phyloP scores from a whole-genome alignment of 2,113 vertebrate species.

The Barbus barbus region DNA sequence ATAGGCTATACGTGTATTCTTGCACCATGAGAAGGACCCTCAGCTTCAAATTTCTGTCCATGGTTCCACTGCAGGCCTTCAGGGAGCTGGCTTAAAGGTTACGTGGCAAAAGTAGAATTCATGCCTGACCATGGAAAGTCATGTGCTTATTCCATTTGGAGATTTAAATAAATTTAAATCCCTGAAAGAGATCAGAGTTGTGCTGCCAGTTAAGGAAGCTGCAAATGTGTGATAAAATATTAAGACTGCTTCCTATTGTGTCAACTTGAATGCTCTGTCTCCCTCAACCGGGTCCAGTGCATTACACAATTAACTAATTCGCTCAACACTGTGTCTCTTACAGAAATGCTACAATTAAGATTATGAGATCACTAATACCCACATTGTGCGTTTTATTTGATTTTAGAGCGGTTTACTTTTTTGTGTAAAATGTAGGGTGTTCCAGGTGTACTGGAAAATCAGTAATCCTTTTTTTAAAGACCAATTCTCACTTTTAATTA shows the following conservation, averaged over 20 bases:
- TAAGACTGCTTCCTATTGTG: slow-evolving; percentile 41
- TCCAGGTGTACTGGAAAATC: background rate
- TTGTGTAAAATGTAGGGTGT: background rate
- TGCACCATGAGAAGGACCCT: background rate
- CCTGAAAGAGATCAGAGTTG: slow-evolving; percentile 4
- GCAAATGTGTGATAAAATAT: slow-evolving; percentile 53
- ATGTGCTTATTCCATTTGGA: background rate
- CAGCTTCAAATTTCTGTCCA: background rate
- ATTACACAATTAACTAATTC: background rate
- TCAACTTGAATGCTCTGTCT: slow-evolving; percentile 14
- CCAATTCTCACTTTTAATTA: too few relatives aligned
- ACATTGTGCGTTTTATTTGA: background rate
- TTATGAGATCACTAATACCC: background rate
- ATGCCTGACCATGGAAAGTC: background rate
- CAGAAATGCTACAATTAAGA: slow-evolving; percentile 9
- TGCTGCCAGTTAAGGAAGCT: slow-evolving; percentile 32
- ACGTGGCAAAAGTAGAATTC: background rate
- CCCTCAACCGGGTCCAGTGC: background rate
- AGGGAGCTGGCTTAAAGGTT: background rate
- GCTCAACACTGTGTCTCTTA: background rate
- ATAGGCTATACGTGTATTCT: background rate
- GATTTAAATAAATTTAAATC: slow-evolving; percentile 28
- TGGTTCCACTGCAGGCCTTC: background rate
- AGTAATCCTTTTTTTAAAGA: too few relatives aligned
- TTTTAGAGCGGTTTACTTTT: background rate